Conservation (phyloP, 2,888 invertebrate genomes). For the Drosophila picticornis region DNA sequence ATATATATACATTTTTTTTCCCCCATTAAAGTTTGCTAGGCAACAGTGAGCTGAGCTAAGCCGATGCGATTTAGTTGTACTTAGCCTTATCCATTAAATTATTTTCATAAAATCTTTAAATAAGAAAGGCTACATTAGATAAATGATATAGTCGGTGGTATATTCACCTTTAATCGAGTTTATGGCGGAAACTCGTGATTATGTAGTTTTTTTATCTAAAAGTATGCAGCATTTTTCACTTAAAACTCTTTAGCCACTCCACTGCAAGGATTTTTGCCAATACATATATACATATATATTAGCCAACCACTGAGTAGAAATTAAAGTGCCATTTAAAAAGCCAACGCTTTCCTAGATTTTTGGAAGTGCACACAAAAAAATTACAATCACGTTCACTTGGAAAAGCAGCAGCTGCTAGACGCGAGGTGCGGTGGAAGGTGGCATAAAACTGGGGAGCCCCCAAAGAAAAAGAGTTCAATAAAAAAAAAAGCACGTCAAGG, state of each 20-base stretch:
- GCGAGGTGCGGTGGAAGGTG: neutral
- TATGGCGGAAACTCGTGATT: neutral
- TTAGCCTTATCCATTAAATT: neutral
- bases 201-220: neutral
- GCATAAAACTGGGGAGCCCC: neutral
- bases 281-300: neutral
- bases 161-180: neutral
- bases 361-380: constrained; percentile 45
- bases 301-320: constrained; percentile 44
- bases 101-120: neutral
- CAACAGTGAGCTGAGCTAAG: neutral
- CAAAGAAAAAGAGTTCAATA: constrained; percentile 32
- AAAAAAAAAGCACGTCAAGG: constrained; percentile 37
- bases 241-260: neutral
- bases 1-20: neutral
- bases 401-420: constrained; percentile 49
- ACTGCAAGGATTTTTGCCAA: neutral
- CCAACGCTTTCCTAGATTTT: constrained; percentile 40
- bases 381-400: constrained; percentile 42
- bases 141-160: neutral
- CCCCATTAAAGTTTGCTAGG: neutral
- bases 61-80: neutral
- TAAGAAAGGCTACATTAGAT: neutral
- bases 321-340: constrained; percentile 66
- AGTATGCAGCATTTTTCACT: neutral